Evolutionary conservation across 2,888 invertebrate species (phyloP).

Genomic region (Ashinkailepas kermadecensis): DNA sequence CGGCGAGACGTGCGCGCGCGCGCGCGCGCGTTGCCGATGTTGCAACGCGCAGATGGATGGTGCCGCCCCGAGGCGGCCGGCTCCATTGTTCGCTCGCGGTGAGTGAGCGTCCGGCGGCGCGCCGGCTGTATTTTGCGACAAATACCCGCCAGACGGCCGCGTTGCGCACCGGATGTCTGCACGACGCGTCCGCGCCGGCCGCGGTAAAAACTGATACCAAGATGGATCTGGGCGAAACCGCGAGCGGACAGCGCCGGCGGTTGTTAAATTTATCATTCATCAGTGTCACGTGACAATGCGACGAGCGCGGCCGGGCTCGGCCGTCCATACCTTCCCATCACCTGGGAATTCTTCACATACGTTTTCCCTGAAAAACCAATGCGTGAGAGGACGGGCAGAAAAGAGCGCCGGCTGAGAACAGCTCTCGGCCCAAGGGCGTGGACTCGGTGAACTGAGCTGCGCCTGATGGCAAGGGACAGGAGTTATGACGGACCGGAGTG

Average conservation of each 20-base stretch:
- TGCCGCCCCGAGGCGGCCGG: background rate
- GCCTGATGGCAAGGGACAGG: background rate
- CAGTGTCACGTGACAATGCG: background rate
- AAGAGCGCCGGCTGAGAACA: background rate
- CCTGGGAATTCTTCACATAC: constrained; percentile 1
- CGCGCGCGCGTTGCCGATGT: background rate
- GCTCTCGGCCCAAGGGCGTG: background rate
- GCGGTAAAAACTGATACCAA: background rate
- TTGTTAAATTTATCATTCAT: constrained; percentile 10
- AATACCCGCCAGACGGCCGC: background rate
- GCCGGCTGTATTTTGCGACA: background rate
- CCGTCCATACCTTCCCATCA: background rate
- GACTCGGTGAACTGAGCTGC: background rate
- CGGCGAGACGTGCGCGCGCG: background rate
- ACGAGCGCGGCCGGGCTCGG: background rate
- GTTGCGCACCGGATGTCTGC: background rate
- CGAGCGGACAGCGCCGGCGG: background rate
- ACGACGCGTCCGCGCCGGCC: background rate
- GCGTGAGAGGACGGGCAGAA: background rate
- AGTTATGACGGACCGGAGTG: background rate
- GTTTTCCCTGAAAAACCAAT: background rate
- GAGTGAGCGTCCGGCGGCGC: background rate
- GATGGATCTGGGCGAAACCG: constrained; percentile 2
- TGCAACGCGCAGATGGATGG: background rate
- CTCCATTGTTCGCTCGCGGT: background rate